Base-by-base conservation (phyloP, 2,888 invertebrate species). In the Eilema depressum region DNA sequence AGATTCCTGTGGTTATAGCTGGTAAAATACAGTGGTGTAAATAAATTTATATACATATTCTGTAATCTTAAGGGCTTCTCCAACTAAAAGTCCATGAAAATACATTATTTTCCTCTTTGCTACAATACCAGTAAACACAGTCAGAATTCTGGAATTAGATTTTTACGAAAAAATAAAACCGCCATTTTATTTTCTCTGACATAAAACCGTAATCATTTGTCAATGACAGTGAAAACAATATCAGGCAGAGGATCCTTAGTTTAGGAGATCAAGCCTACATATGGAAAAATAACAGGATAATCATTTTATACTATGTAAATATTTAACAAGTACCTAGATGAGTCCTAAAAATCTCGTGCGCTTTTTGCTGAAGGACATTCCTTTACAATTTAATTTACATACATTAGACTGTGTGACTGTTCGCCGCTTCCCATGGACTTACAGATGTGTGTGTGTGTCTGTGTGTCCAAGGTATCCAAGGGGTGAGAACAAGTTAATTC, bases 401-500 rank as follows among this genome's bases (percentile, higher is more conserved):
- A 53, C 53, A 53, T 53, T 53, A 53, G 53, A n/a, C 53, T 53
- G 53, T 53, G 53, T 25, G 30, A 41, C 33, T 23, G 37, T 28
- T 14, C 1, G 33, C 23, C 63, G 12, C 28, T 66, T 66, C 70
- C 63, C 70, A 63, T 63, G 62, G 57, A 17, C 63, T 70, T 47
- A 56, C 20, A 41, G 56, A 56, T 56, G 56, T 5, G 41, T 60
- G 1, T 33, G 33, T 33, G 8, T 37, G 41, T 60, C 12, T 33
- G 33, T 33, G 8, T 37, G 41, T 53, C 41, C 41, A 41, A 41
- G 41, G 41, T 17, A 20, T 53, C 28, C 56, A 30, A 66, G 70
- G 70, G 70, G 61, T 47, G 25, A 26, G 26, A 66, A 66, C 70
- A 66, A 41, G 70, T 70, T 66, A 28, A 56, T 63, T 47, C 70